Percentiles rank a stretch among this genome's conserved stretches.
phyloP scores from a whole-genome alignment of 64 coral and sea anemone species.

The Stylophora pistillata region DNA sequence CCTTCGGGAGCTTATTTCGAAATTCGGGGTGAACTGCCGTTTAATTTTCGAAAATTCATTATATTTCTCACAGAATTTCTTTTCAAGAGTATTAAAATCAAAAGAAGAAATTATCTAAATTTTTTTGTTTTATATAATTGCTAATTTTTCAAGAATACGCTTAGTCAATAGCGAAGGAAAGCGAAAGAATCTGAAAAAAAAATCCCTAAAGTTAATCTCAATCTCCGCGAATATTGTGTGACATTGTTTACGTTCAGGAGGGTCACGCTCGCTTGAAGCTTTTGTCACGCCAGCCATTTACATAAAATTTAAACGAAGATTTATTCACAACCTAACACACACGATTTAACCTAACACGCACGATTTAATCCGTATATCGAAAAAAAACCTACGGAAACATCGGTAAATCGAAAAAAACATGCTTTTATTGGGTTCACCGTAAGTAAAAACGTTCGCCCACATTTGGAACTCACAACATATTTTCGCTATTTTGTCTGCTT shows the following conservation, averaged over 20 bases:
- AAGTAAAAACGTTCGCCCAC: not conserved
- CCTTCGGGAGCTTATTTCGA: too few relatives aligned
- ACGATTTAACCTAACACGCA: not conserved
- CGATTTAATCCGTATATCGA: not conserved
- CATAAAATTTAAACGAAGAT: not conserved
- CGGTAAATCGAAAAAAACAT: not conserved
- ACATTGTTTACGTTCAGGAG: not conserved
- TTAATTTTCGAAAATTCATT: too few relatives aligned
- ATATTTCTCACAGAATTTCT: too few relatives aligned
- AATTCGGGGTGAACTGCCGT: too few relatives aligned
- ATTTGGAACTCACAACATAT: not conserved
- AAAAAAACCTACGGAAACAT: not conserved
- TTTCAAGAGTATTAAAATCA: too few relatives aligned
- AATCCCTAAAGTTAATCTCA: too few relatives aligned
- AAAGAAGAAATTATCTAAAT: too few relatives aligned
- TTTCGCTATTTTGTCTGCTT: conserved; percentile 14
- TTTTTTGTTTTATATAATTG: too few relatives aligned
- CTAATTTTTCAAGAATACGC: too few relatives aligned
- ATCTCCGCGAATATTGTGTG: too few relatives aligned
- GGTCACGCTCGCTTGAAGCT: not conserved
- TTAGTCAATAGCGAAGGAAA: too few relatives aligned
- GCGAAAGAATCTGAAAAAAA: too few relatives aligned
- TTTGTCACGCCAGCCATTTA: not conserved
- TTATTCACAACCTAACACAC: not conserved
- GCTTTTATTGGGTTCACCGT: not conserved